Percentiles rank a stretch among this genome's conserved stretches.
Evolutionary conservation across 2,113 vertebrate species (phyloP).

Genomic region (Tringa solitaria): DNA sequence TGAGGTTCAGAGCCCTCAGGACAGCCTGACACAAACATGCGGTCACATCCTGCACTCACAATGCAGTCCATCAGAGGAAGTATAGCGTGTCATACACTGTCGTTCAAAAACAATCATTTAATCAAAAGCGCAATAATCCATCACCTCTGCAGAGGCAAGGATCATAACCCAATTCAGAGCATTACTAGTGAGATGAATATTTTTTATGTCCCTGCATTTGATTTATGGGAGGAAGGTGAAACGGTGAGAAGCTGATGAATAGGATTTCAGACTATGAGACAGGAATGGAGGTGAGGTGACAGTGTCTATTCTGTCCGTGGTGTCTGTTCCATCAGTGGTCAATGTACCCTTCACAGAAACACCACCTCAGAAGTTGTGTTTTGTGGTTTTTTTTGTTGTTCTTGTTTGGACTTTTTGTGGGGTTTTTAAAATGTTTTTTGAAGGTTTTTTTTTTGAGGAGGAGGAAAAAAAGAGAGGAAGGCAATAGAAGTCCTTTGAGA

Average conservation of each 20-base stretch:
- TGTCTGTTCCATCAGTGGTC: background rate
- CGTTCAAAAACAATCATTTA: background rate
- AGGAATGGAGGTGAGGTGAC: background rate
- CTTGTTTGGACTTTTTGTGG: too few species aligned
- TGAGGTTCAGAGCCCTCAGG: background rate
- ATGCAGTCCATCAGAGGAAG: background rate
- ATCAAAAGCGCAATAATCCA: background rate
- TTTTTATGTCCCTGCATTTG: background rate
- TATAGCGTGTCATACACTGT: background rate
- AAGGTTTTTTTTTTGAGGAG: background rate
- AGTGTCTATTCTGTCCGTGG: background rate
- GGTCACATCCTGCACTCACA: background rate
- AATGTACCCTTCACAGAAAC: background rate
- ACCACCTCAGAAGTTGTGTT: background rate
- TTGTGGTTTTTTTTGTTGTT: background rate
- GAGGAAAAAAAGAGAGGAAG: background rate
- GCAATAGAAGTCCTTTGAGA: background rate
- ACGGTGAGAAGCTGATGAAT: background rate
- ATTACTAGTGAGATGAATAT: background rate
- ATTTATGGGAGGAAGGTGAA: background rate
- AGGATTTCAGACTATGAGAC: background rate
- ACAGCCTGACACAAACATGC: background rate
- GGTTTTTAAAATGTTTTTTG: background rate
- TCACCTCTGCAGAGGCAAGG: background rate
- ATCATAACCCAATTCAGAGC: background rate